These are phyloP conservation scores for Caenorhabditis latens DNA, from an alignment of 1,140 invertebrate genomes.

Conservation along the genomic window DNA sequence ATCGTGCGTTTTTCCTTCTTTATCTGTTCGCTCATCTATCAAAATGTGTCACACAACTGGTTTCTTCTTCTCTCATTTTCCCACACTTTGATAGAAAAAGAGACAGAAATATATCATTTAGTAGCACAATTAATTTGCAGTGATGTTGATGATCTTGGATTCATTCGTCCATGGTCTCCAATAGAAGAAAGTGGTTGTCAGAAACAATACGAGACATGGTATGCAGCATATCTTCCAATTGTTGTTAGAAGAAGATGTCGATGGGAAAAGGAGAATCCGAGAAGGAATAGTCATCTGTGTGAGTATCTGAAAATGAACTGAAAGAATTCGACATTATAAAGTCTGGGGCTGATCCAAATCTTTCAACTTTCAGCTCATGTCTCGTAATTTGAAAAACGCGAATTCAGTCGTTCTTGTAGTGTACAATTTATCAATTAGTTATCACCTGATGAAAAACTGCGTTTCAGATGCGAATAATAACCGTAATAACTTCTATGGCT, in stretches of 20 bases:
- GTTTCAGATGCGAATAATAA: no score
- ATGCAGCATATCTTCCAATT: constrained; percentile 55
- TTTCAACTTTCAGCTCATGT: no score
- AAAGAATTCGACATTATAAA: not conserved
- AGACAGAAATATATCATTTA: not conserved
- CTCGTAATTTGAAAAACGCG: no score
- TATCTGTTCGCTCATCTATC: constrained; percentile 12
- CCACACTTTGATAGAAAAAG: not conserved
- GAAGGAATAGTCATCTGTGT: constrained; percentile 41
- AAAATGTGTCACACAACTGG: constrained; percentile 1
- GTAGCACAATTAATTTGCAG: constrained; percentile 13
- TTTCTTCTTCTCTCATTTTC: not conserved
- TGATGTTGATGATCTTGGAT: constrained; percentile 61
- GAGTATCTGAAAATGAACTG: not conserved
- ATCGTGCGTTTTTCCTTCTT: constrained; percentile 45
- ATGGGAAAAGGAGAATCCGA: constrained; percentile 59
- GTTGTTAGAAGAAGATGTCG: constrained; percentile 50
- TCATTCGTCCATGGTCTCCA: constrained; percentile 56
- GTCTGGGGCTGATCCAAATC: no score
- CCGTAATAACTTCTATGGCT: no score
- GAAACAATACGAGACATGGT: constrained; percentile 51
- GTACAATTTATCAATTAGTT: no score
- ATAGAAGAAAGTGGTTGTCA: constrained; percentile 39
- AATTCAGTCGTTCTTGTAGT: no score
- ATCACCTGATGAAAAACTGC: no score